Evolutionary conservation across 2,113 vertebrate species (phyloP), one percentile per base, ranked within the genome.

Genomic region (Phrynosoma platyrhinos): DNA sequence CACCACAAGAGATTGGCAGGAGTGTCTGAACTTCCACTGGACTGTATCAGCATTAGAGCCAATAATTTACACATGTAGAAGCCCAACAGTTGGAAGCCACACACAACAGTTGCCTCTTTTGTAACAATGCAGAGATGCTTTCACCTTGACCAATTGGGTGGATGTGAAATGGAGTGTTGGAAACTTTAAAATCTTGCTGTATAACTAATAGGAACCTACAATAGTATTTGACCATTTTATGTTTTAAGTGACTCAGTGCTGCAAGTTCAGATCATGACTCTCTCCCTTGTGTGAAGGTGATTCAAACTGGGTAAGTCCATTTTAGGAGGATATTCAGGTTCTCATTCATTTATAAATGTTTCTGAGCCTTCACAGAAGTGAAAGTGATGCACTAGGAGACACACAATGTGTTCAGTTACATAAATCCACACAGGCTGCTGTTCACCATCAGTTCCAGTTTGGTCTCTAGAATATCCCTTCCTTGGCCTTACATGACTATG

Each of bases 311-410:
- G 72, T 40, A 8, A 20, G 36, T 89, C 88, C 88, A 86, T 36
- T 40, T 91, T 83, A 79, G 64, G 30, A 42, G 87, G 30, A 32
- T 87, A 77, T 84, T 84, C 82, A 88, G 74, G 80, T 89, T 85
- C 88, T 90, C 85, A 13, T 86, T 91, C 79, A 80, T 47, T 91
- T 87, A 85, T 40, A 91, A 92, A 84, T 85, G 86, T 88, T 87
- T 42, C 62, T 74, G 40, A 42, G 7, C 30, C 68, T 52, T 66
- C 30, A 86, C 42, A 78, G 32, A 68, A 47, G 21, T n/a, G 85
- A 83, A 42, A 16, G 58, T 83, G 80, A 1, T 69, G 66, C 32
- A 62, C 68, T 27, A 64, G 55, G 32, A 58, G 40, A 79, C 77
- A 87, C 58, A 66, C 1, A 30, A 32, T 14, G 20, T 68, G 36